Percentiles rank a stretch among this genome's conserved stretches.
Conservation (phyloP, 2,113 vertebrate species). For the Ammodytes marinus region DNA sequence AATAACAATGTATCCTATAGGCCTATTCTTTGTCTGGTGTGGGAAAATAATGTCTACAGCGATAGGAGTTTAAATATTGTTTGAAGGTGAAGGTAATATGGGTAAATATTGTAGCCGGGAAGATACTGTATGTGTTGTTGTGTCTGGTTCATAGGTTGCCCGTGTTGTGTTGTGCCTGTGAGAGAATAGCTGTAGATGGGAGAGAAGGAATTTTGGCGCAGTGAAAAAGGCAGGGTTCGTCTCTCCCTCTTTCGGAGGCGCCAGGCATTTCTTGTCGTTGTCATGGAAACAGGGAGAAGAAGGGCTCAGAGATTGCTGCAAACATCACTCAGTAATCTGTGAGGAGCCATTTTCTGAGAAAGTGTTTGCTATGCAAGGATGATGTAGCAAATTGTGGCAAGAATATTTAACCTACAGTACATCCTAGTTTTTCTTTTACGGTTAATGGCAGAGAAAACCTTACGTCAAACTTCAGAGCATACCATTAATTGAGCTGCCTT, state of each 20-base stretch:
- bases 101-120: background rate
- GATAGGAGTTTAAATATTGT: background rate
- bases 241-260: slow-evolving; percentile 75
- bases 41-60: background rate
- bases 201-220: slow-evolving; percentile 74
- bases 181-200: slow-evolving; percentile 54
- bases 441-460: background rate
- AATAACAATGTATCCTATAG: no score
- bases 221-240: slow-evolving; percentile 69
- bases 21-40: background rate
- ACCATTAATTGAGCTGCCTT: background rate
- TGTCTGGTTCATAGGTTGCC: background rate
- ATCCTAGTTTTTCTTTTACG: background rate
- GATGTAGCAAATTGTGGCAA: slow-evolving; percentile 60
- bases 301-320: slow-evolving; percentile 79
- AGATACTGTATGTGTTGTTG: slow-evolving; percentile 34
- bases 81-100: background rate
- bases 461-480: background rate
- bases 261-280: slow-evolving; percentile 81
- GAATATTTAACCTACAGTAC: background rate
- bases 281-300: slow-evolving; percentile 88
- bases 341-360: slow-evolving; percentile 82
- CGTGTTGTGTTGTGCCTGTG: slow-evolving; percentile 27
- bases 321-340: slow-evolving; percentile 82
- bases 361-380: slow-evolving; percentile 52